Conservation (phyloP, 2,888 invertebrate genomes). For the Lepidonotus clava region DNA sequence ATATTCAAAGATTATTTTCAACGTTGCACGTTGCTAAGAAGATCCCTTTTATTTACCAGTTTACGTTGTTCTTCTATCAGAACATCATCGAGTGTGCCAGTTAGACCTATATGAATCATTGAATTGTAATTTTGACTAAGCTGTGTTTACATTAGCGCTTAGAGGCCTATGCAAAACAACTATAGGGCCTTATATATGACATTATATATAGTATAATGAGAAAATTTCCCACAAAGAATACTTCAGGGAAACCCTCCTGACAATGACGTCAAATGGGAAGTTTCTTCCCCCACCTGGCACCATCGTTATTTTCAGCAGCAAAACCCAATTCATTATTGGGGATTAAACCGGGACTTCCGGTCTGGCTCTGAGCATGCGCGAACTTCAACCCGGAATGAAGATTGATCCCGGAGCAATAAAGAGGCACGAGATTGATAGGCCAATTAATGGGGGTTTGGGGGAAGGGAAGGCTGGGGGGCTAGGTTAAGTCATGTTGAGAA, state of each 20-base stretch:
- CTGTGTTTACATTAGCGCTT: not conserved
- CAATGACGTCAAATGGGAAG: not conserved
- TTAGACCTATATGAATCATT: no score
- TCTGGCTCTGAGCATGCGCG: not conserved
- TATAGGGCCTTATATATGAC: not conserved
- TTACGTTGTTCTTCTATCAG: not conserved
- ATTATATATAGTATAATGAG: not conserved
- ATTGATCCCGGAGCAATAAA: not conserved
- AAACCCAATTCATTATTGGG: not conserved
- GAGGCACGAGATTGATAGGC: constrained; percentile 21
- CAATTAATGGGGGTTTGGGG: not conserved
- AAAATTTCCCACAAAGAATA: not conserved
- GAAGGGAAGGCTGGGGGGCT: not conserved
- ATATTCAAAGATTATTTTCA: no score
- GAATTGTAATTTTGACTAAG: not conserved
- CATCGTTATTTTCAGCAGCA: not conserved
- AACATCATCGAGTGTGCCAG: no score
- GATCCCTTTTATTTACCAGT: no score
- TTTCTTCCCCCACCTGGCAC: not conserved
- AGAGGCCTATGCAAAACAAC: not conserved
- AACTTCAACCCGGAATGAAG: not conserved
- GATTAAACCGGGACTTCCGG: not conserved
- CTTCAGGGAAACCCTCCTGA: not conserved
- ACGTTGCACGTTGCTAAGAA: no score
- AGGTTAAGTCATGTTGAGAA: not conserved